Evolutionary conservation across 2,797 vertebrate species (phyloP), one percentile per base, ranked within the genome.

Genomic region (Falco berigora): DNA sequence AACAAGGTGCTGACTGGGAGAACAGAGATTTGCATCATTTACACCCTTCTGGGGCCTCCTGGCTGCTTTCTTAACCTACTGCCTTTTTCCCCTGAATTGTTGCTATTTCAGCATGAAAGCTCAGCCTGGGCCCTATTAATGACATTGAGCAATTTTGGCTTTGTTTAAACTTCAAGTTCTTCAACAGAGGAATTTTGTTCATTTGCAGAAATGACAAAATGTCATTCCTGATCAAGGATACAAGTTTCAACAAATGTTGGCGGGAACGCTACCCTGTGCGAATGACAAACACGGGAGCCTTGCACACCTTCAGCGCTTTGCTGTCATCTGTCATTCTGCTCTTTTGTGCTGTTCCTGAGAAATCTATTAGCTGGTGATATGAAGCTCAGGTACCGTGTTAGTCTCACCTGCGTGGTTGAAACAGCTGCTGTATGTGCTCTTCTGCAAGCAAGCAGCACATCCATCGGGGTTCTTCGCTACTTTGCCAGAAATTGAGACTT

Each of bases 161-260:
- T 32, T 42, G 58, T 75, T 94, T 68, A 67, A 92, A 78, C 89
- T 66, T 88, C 72, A 83, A 73, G 92, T 92, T 93, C 90, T 78
- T 96, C 30, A 61, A 52, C 38, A 30, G 55, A 92, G 73, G 90
- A 97, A 94, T 92, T 96, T 69, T 10, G 1, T 44, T 92, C 75
- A 10, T 69, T 87, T 78, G 78, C 92, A 94, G 72, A 93, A 94
- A 93, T 56, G 86, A 90, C 92, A 90, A 92, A 86, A 88, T 42
- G 62, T 67, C 86, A 83, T 62, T 76, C 84, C 66, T 47, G 58
- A 84, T 81, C 50, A 69, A 78, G 72, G 72, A 77, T 53, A 59
- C 61, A 75, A 69, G 75, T 91, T 86, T 77, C n/a, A 78, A 46
- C 75, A 92, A 52, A 38, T 3, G 50, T 23, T 59, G 55, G 32